Base-by-base conservation (phyloP, 2,797 vertebrate genomes). In the Danio choprae region DNA sequence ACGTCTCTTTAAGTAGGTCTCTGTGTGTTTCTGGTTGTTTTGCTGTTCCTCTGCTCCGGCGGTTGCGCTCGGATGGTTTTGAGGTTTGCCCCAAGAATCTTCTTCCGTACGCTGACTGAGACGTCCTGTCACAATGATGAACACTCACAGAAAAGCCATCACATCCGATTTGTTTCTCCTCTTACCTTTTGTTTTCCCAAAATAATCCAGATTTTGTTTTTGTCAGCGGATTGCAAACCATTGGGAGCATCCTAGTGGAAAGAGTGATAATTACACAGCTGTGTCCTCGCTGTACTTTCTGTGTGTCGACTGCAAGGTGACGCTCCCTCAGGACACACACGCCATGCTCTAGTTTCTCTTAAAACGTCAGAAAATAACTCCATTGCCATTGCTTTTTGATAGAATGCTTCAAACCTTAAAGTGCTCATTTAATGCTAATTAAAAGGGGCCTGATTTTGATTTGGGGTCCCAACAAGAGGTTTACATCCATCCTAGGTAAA, bases 181-280 rank as follows among this genome's bases (percentile, higher is more conserved):
- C 67, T 83, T 79, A 46, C 75, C 74, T 70, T 51, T 72, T 80
- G 68, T 51, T 55, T 29, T 67, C 70, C 68, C 51, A 20, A 55
- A 41, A 16, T 44, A 29, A 63, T 48, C 53, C 46, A 51, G 68
- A 80, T 78, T 71, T 64, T n/a, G 15, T 53, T 86, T 77, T 82
- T 71, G 29, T 29, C 29, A 3, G 53, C 51, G 63, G 63, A 70
- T 70, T 71, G 71, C 63, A 69, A 78, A 83, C 81, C 72, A 50
- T 55, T 43, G 63, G 46, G 81, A 77, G 74, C 63, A 73, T 81
- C 63, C 65, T 20, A 41, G 82, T 15, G 18, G 83, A 87, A 86
- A 77, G 50, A 75, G 81, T 79, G 15, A 46, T 79, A 70, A 83
- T 83, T 82, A 77, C 79, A 43, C 81, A 87, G 83, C 78, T 87